These are phyloP conservation scores for Bubalus kerabau DNA, from an alignment of 2,113 vertebrate genomes.

Conservation along the genomic window DNA sequence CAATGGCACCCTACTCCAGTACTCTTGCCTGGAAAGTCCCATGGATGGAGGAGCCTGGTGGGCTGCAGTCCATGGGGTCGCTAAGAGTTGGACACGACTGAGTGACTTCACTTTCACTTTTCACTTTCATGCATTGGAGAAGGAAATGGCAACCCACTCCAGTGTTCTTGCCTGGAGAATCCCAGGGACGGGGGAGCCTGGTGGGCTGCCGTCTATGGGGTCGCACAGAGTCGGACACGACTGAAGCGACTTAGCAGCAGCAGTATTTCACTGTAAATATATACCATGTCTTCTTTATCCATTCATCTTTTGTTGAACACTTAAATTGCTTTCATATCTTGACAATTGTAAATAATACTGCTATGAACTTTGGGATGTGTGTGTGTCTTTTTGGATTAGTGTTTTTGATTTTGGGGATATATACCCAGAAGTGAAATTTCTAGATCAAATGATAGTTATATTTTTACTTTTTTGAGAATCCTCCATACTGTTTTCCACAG, in stretches of 20 bases:
- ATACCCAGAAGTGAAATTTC: background rate
- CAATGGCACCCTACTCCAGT: no score
- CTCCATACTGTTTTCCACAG: background rate
- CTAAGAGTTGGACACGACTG: no score
- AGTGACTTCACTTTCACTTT: no score
- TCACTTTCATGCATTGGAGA: no score
- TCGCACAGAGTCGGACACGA: no score
- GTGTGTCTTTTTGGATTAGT: background rate
- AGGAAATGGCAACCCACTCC: no score
- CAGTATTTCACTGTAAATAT: background rate
- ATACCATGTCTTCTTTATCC: background rate
- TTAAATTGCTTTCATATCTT: background rate
- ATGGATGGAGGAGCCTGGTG: no score
- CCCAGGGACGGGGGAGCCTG: no score
- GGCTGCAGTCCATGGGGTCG: no score
- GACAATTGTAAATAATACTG: background rate
- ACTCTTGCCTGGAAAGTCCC: no score
- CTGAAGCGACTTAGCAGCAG: background rate
- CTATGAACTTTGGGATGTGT: background rate
- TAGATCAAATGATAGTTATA: background rate
- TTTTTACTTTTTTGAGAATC: background rate
- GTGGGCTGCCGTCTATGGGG: no score
- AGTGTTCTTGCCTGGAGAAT: no score
- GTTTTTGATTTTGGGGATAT: background rate
- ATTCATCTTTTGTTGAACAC: background rate